Base-by-base conservation (phyloP, 23 tunicate species). In the Ciona savignyi region DNA sequence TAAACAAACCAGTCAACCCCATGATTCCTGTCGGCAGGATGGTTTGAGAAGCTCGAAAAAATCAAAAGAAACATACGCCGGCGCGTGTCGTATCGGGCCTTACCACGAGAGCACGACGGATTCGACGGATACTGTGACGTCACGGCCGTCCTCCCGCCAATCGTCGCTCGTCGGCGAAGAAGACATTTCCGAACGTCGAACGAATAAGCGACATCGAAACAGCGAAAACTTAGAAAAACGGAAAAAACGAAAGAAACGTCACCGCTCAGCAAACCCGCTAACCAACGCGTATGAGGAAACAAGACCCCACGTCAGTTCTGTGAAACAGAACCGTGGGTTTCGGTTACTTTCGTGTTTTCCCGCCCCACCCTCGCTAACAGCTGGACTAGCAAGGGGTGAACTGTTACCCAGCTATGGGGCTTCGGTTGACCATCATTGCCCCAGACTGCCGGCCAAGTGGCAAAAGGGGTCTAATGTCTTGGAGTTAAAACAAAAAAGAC, bases 381-480 rank as follows among this genome's bases (percentile, higher is more conserved):
- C 85, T 27, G 85, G 85, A 48, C 66, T 26, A 4, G 85, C 85
- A 1, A 63, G 32, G 19, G 85, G 85, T n/a, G 85, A 81, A 29
- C 32, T 81, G 22, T 23, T 73, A 9, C 85, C 85, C 2, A 56
- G 85, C 15, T 73, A 73, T 29, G 73, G 73, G 21, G 33, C 73
- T 19, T 31, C 49, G 32, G 73, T 33, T 20, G 15, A 23, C 51
- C 51, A 34, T 22, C 32, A 23, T 11, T 35, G 49, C 51, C 33
- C 73, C 23, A 24, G 73, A 2, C 11, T 30, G 9, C 49, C 73
- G 2, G 65, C 75, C 2, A 62, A 74, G 27, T 82, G 87, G 87
- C 28, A 51, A 2, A 82, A 74, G 67, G 87, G 87, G 2, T 3
- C 32, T 19, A 80, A 82, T 51, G 76, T 68, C 23, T 22, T 67